Conservation (phyloP, 2,797 vertebrate species). For the Aphelocoma californica region DNA sequence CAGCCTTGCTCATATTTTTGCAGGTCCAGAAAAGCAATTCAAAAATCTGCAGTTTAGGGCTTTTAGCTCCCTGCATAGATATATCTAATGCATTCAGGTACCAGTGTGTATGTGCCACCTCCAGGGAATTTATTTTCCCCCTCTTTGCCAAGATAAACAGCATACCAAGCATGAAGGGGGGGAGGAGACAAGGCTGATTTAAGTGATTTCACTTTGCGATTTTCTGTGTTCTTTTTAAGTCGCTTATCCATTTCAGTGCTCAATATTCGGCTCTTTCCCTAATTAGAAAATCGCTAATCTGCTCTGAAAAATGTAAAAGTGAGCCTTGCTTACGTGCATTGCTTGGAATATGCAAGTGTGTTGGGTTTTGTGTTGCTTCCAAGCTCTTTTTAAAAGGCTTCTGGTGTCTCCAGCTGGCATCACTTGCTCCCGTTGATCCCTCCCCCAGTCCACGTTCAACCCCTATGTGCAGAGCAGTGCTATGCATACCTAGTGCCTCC, state of each 20-base stretch:
- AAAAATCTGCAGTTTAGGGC: background rate
- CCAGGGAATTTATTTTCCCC: constrained; percentile 54
- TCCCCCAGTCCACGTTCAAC: background rate
- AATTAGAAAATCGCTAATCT: constrained; percentile 74
- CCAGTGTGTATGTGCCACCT: background rate
- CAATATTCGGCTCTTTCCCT: constrained; percentile 67
- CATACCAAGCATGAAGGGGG: constrained; percentile 24
- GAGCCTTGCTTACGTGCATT: constrained; percentile 56
- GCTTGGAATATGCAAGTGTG: constrained; percentile 49
- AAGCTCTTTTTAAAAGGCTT: constrained; percentile 39
- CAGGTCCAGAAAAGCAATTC: background rate
- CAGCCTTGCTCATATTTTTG: background rate
- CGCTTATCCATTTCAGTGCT: constrained; percentile 69
- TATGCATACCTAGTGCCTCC: background rate
- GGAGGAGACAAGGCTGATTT: constrained; percentile 58
- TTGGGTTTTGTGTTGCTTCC: constrained; percentile 11
- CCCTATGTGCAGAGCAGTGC: background rate
- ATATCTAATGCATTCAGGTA: constrained; percentile 22
- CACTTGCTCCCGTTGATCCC: background rate
- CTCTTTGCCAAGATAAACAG: constrained; percentile 62
- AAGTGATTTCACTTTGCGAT: constrained; percentile 64
- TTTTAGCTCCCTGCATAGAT: background rate
- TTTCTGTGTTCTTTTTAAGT: constrained; percentile 70
- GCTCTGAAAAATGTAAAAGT: constrained; percentile 68
- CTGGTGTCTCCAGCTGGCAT: constrained; percentile 39